phyloP scores from a whole-genome alignment of 2,113 vertebrate species.

The Trematomus loennbergii region DNA sequence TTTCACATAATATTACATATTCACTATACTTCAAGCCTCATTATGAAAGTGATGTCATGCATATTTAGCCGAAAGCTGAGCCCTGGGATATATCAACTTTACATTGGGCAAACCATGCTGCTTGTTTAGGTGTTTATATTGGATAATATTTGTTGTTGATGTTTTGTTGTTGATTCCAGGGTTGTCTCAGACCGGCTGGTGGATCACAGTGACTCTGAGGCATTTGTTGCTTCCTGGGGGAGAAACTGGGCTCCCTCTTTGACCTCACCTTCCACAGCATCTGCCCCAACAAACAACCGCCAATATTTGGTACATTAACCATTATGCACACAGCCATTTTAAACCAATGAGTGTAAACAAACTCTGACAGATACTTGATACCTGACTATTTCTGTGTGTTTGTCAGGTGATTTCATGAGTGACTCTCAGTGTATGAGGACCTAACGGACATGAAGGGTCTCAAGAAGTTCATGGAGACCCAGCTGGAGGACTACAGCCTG shows the following conservation, averaged over 20 bases:
- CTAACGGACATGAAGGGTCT: slow-evolving; percentile 84
- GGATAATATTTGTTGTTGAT: slow-evolving; percentile 3
- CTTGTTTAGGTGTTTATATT: background rate
- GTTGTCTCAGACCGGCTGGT: slow-evolving; percentile 93
- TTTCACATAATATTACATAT: background rate
- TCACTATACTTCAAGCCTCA: background rate
- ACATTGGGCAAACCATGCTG: background rate
- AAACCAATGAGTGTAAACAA: background rate
- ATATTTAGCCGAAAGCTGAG: background rate
- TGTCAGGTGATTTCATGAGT: slow-evolving; percentile 89
- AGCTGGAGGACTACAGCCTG: slow-evolving; percentile 87
- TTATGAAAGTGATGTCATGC: background rate
- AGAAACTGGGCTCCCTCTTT: slow-evolving; percentile 87
- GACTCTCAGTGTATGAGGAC: slow-evolving; percentile 89
- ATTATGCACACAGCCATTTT: background rate
- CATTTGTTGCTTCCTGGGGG: slow-evolving; percentile 85
- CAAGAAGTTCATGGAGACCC: slow-evolving; percentile 87
- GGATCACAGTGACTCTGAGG: slow-evolving; percentile 83
- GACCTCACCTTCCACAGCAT: slow-evolving; percentile 88
- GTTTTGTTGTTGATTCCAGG: slow-evolving; percentile 74
- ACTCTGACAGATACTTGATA: too few relatives aligned
- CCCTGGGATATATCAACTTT: background rate
- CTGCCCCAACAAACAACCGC: slow-evolving; percentile 88
- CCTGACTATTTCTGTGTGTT: background rate
- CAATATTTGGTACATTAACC: slow-evolving; percentile 86